A percentile compares a stretch with the other conserved stretches of the same genome.
Conservation (phyloP, 2,797 vertebrate species). For the Centroberyx gerrardi region DNA sequence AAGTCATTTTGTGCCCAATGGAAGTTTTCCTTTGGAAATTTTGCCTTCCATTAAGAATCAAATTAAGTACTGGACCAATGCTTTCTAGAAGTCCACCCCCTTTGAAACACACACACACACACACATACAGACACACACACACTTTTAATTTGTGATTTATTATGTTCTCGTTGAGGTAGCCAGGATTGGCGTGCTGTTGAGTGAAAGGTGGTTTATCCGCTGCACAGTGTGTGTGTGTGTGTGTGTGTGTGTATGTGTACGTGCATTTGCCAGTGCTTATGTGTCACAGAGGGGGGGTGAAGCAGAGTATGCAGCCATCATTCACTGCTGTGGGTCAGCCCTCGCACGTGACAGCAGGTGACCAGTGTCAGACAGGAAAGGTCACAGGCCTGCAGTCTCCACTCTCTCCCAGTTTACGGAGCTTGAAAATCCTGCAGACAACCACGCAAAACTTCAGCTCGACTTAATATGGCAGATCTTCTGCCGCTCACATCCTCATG, state of each 20-base stretch:
- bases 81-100: conserved; percentile 61
- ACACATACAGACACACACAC: conserved; percentile 37
- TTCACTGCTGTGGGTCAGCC: conserved; percentile 76
- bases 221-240: conserved; percentile 30
- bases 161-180: conserved; percentile 72
- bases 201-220: conserved; percentile 63
- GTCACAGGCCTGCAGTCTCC: conserved; percentile 68
- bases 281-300: conserved; percentile 42
- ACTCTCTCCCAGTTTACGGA: conserved; percentile 47
- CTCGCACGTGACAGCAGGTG: conserved; percentile 75
- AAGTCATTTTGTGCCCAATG: conserved; percentile 85
- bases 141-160: conserved; percentile 83
- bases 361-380: conserved; percentile 80
- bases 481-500: conserved; percentile 28
- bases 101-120: conserved; percentile 51
- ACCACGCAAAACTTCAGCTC: conserved; percentile 19
- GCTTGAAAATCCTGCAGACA: conserved; percentile 57
- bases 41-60: conserved; percentile 85
- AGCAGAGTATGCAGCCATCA: conserved; percentile 66
- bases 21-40: conserved; percentile 87
- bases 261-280: conserved; percentile 22
- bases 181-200: conserved; percentile 66
- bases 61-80: conserved; percentile 83
- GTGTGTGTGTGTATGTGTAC: conserved; percentile 24
- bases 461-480: conserved; percentile 48